These are phyloP conservation scores for Gnatocerus cornutus DNA, from an alignment of 2,888 invertebrate genomes.

Conservation along the genomic window DNA sequence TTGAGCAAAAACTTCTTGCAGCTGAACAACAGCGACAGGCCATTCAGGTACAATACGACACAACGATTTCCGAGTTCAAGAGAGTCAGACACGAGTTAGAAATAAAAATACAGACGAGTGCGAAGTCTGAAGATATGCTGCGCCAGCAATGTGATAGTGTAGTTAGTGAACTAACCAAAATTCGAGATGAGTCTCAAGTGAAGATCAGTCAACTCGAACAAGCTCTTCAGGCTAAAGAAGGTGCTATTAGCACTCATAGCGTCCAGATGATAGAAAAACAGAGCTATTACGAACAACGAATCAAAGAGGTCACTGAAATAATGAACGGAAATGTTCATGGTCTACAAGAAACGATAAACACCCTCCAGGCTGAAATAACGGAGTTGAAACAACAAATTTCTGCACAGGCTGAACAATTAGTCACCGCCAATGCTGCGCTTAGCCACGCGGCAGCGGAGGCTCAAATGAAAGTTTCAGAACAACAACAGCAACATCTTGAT, in stretches of 20 bases:
- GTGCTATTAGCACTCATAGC: too few relatives aligned
- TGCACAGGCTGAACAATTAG: conserved; percentile 46
- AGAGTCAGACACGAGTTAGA: conserved; percentile 42
- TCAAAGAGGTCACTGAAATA: conserved; percentile 20
- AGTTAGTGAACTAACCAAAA: conserved; percentile 25
- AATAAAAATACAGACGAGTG: conserved; percentile 53
- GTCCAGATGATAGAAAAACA: conserved; percentile 13
- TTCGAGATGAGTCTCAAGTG: conserved; percentile 28
- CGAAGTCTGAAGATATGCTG: conserved; percentile 46
- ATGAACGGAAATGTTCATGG: conserved; percentile 33
- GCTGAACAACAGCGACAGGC: conserved; percentile 38
- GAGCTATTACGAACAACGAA: conserved; percentile 19
- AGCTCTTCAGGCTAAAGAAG: conserved; percentile 27
- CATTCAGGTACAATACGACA: conserved; percentile 44
- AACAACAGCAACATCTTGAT: conserved; percentile 68
- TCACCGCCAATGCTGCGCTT: conserved; percentile 62
- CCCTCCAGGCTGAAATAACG: too few relatives aligned
- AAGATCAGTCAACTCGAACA: conserved; percentile 34
- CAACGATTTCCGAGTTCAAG: conserved; percentile 43
- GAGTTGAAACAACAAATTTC: conserved; percentile 46
- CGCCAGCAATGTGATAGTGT: conserved; percentile 29
- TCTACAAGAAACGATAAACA: too few relatives aligned
- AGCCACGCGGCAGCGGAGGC: conserved; percentile 59
- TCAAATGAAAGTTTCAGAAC: conserved; percentile 9
- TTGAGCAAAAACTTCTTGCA: conserved; percentile 59